Evolutionary conservation across 2,888 invertebrate genomes (phyloP).

Genomic region (Allophyes oxyacanthae): DNA sequence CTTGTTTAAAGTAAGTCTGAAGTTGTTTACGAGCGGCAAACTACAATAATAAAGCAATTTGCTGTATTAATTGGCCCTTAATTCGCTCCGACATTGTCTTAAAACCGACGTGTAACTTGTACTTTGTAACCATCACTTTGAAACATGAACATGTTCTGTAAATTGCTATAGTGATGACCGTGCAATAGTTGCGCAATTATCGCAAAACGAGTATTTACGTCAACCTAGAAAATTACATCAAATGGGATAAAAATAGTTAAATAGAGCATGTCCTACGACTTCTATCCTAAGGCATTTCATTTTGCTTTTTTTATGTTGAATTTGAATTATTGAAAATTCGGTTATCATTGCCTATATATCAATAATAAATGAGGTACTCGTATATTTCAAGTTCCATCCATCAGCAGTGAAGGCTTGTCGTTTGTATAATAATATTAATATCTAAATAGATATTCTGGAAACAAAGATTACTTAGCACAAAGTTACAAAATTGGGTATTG

Average conservation of each 20-base stretch:
- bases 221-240: conserved; percentile 16
- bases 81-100: conserved; percentile 75
- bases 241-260: conserved; percentile 16
- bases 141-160: conserved; percentile 36
- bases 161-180: conserved; percentile 21
- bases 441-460: too few relatives aligned
- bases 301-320: too few relatives aligned
- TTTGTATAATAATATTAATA: too few relatives aligned
- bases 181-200: conserved; percentile 22
- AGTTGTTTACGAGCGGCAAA: conserved; percentile 71
- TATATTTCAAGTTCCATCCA: too few relatives aligned
- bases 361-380: too few relatives aligned
- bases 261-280: not conserved
- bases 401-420: too few relatives aligned
- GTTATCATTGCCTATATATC: too few relatives aligned
- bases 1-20: conserved; percentile 33
- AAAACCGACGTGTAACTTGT: conserved; percentile 50
- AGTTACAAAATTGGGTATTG: too few relatives aligned
- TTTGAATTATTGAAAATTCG: too few relatives aligned
- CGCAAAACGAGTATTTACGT: conserved; percentile 9
- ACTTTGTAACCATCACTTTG: conserved; percentile 69
- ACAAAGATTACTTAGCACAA: too few relatives aligned
- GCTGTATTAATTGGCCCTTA: conserved; percentile 80
- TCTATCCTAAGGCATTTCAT: not conserved
- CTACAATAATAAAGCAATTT: conserved; percentile 81